Conservation (phyloP, 2,797 vertebrate species). For the Rhadinocentrus ornatus region DNA sequence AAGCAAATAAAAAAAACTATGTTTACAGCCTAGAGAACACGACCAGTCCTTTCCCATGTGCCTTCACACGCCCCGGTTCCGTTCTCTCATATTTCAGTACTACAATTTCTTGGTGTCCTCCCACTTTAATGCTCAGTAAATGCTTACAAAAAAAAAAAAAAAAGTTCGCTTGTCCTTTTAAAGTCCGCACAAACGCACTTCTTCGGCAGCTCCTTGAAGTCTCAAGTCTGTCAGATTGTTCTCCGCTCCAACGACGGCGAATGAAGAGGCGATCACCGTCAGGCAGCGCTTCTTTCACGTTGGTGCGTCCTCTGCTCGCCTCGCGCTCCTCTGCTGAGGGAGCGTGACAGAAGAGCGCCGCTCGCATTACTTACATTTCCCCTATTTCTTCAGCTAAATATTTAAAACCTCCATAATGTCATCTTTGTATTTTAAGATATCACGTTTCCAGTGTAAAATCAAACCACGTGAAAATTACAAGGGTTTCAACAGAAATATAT, state of each 20-base stretch:
- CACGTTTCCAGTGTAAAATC: neutral
- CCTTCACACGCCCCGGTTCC: slow-evolving; percentile 81
- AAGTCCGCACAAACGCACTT: slow-evolving; percentile 25
- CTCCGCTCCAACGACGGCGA: slow-evolving; percentile 42
- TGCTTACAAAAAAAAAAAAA: slow-evolving; percentile 33
- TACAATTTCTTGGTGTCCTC: slow-evolving; percentile 77
- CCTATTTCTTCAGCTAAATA: neutral
- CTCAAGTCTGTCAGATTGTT: slow-evolving; percentile 38
- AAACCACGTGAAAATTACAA: neutral
- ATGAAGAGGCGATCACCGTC: slow-evolving; percentile 49
- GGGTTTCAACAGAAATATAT: neutral
- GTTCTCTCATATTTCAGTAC: slow-evolving; percentile 85
- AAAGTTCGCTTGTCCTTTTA: slow-evolving; percentile 30
- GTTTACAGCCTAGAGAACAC: slow-evolving; percentile 68
- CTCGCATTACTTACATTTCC: neutral
- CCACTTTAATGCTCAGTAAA: slow-evolving; percentile 66
- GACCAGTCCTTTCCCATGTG: slow-evolving; percentile 80
- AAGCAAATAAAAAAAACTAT: slow-evolving; percentile 28
- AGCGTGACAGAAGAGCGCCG: slow-evolving; percentile 35
- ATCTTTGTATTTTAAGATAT: neutral
- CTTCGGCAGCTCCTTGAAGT: slow-evolving; percentile 23
- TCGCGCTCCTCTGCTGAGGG: slow-evolving; percentile 16
- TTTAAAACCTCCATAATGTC: no score
- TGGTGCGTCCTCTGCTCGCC: slow-evolving; percentile 28
- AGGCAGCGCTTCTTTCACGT: slow-evolving; percentile 60